phyloP scores from a whole-genome alignment of 2,113 vertebrate species.

The Empidonax traillii region DNA sequence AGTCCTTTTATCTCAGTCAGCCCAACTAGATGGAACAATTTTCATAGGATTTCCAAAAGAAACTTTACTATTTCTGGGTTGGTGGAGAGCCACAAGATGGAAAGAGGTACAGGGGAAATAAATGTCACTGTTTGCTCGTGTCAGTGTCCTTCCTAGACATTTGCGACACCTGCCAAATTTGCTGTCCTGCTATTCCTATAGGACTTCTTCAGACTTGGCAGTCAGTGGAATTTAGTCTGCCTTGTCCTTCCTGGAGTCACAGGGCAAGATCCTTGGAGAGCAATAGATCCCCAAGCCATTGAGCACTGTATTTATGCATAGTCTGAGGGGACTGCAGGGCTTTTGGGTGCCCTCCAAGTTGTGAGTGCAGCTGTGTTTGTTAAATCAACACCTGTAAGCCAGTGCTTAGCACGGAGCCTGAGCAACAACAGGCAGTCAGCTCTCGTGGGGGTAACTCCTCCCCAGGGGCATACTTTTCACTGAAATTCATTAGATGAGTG shows the following conservation, averaged over 20 bases:
- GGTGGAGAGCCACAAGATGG: not conserved
- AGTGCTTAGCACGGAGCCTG: not conserved
- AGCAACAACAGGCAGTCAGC: not conserved
- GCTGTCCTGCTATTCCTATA: not conserved
- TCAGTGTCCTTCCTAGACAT: conserved; percentile 3
- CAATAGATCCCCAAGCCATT: not conserved
- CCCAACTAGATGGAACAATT: not conserved
- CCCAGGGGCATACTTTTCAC: not conserved
- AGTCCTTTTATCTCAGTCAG: not conserved
- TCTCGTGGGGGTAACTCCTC: not conserved
- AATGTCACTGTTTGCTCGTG: not conserved
- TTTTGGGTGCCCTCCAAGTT: conserved; percentile 41
- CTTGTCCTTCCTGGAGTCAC: not conserved
- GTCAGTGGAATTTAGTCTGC: not conserved
- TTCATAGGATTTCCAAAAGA: not conserved
- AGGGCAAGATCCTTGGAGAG: not conserved
- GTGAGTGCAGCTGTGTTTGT: conserved; percentile 43
- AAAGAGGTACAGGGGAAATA: not conserved
- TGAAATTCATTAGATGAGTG: not conserved
- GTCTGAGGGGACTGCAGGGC: not conserved
- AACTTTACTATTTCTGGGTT: not conserved
- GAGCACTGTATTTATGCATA: not conserved
- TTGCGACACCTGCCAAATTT: not conserved
- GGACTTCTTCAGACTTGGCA: not conserved
- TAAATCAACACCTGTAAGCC: conserved; percentile 22